Percentiles rank a stretch among this genome's conserved stretches.
Evolutionary conservation across 2,888 invertebrate genomes (phyloP).

Genomic region (Trisateles emortualis): DNA sequence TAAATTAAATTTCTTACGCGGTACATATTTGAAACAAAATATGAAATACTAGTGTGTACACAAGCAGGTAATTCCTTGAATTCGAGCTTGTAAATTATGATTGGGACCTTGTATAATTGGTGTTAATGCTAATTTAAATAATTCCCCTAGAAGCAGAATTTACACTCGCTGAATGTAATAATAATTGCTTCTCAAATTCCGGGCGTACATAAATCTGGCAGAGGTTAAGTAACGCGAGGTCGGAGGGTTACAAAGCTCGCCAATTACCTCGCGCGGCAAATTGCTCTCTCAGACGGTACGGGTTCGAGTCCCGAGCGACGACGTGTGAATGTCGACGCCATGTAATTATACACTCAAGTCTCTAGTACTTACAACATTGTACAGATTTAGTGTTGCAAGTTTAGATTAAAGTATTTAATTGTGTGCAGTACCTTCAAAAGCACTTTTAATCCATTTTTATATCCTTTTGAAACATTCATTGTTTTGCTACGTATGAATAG

Average conservation of each 20-base stretch:
- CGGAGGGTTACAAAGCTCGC: slow-evolving; percentile 37
- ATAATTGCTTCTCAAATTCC: slow-evolving; percentile 24
- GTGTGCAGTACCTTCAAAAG: slow-evolving; percentile 17
- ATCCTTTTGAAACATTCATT: slow-evolving; percentile 21
- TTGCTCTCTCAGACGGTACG: slow-evolving; percentile 44
- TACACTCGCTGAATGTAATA: slow-evolving; percentile 4
- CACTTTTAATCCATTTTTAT: slow-evolving; percentile 12
- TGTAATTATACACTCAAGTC: slow-evolving; percentile 45
- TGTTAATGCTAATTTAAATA: slow-evolving; percentile 9
- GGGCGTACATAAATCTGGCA: slow-evolving; percentile 26
- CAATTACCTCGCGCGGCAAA: slow-evolving; percentile 44
- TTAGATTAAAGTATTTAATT: slow-evolving; percentile 27
- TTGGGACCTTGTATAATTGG: background rate
- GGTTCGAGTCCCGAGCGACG: slow-evolving; percentile 46
- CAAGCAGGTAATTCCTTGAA: background rate
- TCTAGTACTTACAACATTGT: slow-evolving; percentile 41
- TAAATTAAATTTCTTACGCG: background rate
- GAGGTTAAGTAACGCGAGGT: slow-evolving; percentile 33
- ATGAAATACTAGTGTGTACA: background rate
- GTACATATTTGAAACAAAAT: background rate
- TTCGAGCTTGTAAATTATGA: background rate
- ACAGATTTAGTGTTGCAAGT: slow-evolving; percentile 28
- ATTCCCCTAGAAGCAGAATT: slow-evolving; percentile 1
- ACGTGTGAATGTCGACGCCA: slow-evolving; percentile 47
- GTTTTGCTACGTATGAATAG: too few relatives aligned